Evolutionary conservation across 2,888 invertebrate genomes (phyloP), one percentile per base, ranked within the genome.

Genomic region (Apamea epomidion): DNA sequence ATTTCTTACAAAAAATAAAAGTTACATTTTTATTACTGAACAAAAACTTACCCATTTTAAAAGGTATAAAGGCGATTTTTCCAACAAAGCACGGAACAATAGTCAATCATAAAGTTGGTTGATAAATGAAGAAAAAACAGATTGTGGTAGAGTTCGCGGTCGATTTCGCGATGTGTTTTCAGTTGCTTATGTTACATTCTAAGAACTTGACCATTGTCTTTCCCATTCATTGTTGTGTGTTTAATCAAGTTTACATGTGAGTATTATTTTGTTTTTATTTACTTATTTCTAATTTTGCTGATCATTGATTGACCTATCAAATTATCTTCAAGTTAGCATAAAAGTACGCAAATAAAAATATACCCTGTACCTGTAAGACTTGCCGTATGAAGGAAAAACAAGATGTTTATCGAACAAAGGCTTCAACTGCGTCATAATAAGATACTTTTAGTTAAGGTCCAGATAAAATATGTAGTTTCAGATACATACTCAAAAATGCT

Each of bases 121-220:
- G 87, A 81, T 85, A 83, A 89, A 84, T 89, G 89, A 88, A 80
- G 75, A 78, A 81, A 83, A 78, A 86, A 84, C 80, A 81, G 75
- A 45, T 78, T 72, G 72, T 54, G 37, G 16, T n/a, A 10, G 48
- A 58, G 48, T 82, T 73, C 21, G 71, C 70, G 45, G n/a, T 37
- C 67, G 25, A 76, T 71, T 67, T 80, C 32, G 12, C 67, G 60
- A 78, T 62, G 77, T 89, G 86, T 90, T 90, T 88, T 87, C 83
- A 85, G 76, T 86, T 87, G 72, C 67, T 42, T 85, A 83, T 51
- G 72, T 77, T 81, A 85, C 81, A 76, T 90, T 90, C 90, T 81
- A 75, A 82, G 90, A 85, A 90, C 48, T 81, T 82, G 12, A 58
- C 84, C 83, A 90, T 90, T 90, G 90, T 90, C 68, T 82, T 83